Base-by-base conservation (phyloP, 2,888 invertebrate genomes). In the Coleophora deauratella region DNA sequence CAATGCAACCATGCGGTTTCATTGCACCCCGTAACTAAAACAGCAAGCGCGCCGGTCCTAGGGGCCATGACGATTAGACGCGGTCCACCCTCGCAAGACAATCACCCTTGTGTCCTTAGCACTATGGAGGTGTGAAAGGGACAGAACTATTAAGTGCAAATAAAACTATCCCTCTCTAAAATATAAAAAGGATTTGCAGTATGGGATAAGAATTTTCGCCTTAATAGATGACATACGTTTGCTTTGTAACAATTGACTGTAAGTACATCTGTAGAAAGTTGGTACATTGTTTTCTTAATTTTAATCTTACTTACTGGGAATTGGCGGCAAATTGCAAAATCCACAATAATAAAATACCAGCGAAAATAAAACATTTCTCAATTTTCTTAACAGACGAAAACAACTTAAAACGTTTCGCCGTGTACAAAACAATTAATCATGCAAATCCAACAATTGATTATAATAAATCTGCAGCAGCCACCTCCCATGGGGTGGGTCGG, bases 11-110 rank as follows among this genome's bases (percentile, higher is more conserved):
- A 54, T 61, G 60, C 65, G 62, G 70, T 74, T 78, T 79, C 73
- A 77, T 77, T 74, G 69, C 66, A 57, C 53, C 44, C 66, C 73
- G 73, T 74, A 71, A 72, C 79, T 71, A 78, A 78, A 65, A 52
- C 67, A 61, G 65, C 63, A 65, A 59, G 66, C 77, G 72, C 69
- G 68, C 57, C 62, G 58, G 61, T 67, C 57, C 75, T 75, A 74
- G 73, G 58, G 63, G 44, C 6, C 59, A 66, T 67, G 66, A 66
- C 70, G 68, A 75, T 76, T 74, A 62, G 67, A 65, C 64, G 62
- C 63, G 58, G 58, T 66, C 67, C 69, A 68, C 77, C 74, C 78
- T 75, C 68, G 57, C 60, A 62, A 54, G 50, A 52, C 60, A 62
- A 66, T 21, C 67, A 66, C 59, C 54, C 35, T 33, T 31, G 9